These are phyloP conservation scores for Tortricodes alternella DNA, from an alignment of 2,888 invertebrate genomes.

Conservation along the genomic window DNA sequence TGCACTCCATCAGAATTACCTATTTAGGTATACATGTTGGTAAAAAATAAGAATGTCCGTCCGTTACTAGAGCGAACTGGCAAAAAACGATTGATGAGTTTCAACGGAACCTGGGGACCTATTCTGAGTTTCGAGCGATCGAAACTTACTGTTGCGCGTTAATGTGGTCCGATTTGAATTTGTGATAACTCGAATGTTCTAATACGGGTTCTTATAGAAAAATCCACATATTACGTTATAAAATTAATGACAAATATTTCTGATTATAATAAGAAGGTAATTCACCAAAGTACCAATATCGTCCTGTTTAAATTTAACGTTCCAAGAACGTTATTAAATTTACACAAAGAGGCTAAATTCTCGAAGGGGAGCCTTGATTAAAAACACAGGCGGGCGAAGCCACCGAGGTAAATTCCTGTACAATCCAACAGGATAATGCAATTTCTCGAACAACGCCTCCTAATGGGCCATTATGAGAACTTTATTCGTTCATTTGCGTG, in stretches of 20 bases:
- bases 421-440: constrained; percentile 54
- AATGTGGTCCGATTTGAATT: no score
- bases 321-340: constrained; percentile 54
- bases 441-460: constrained; percentile 54
- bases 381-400: constrained; percentile 48
- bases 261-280: no score
- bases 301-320: constrained; percentile 17
- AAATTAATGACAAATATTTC: no score
- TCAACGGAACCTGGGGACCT: no score
- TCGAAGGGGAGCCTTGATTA: constrained; percentile 58
- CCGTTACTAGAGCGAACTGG: no score
- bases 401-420: constrained; percentile 60
- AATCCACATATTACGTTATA: neutral
- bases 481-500: constrained; percentile 59
- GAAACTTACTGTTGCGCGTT: no score
- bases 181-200: no score
- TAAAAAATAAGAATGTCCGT: no score
- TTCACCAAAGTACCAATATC: constrained; percentile 11
- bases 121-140: no score
- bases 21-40: no score
- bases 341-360: constrained; percentile 54
- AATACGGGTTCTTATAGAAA: neutral
- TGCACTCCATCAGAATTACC: no score
- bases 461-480: constrained; percentile 62
- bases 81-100: no score